Evolutionary conservation across 1,140 invertebrate genomes (phyloP).

Genomic region (Eueides isabella): DNA sequence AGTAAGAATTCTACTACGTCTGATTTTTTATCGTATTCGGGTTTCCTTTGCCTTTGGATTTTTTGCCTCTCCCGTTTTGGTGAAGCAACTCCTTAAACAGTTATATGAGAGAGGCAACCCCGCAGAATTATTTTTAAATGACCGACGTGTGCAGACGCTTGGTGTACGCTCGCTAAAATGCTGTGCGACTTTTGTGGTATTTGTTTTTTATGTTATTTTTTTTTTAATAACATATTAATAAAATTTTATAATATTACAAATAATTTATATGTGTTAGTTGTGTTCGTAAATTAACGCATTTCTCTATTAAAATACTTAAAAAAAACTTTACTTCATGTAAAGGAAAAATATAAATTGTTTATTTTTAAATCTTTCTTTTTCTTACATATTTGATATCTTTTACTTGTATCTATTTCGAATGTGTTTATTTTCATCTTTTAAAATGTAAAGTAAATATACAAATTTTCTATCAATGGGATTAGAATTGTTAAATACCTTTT

Average conservation of each 20-base stretch:
- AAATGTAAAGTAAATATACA: too few species aligned
- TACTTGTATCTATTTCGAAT: too few species aligned
- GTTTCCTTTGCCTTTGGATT: conserved; percentile 71
- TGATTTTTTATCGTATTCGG: conserved; percentile 69
- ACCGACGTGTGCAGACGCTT: conserved; percentile 50
- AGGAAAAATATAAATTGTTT: too few species aligned
- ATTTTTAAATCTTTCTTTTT: too few species aligned
- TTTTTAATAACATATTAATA: not conserved
- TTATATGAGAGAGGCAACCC: conserved; percentile 74
- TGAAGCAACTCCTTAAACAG: conserved; percentile 74
- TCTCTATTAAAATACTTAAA: too few species aligned
- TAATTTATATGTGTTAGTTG: not conserved
- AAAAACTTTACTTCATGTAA: too few species aligned
- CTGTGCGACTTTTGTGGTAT: conserved; percentile 44
- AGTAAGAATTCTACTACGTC: conserved; percentile 69
- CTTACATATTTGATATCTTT: too few species aligned
- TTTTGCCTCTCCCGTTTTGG: conserved; percentile 70
- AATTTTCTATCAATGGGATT: too few species aligned
- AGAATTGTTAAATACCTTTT: too few species aligned
- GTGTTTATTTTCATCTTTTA: too few species aligned
- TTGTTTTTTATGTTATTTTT: not conserved
- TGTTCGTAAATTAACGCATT: not conserved
- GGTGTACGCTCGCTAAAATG: conserved; percentile 43
- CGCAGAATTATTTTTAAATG: conserved; percentile 76
- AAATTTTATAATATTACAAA: not conserved